These are phyloP conservation scores for Dreissena polymorpha DNA, from an alignment of 1,140 invertebrate species.

Conservation along the genomic window DNA sequence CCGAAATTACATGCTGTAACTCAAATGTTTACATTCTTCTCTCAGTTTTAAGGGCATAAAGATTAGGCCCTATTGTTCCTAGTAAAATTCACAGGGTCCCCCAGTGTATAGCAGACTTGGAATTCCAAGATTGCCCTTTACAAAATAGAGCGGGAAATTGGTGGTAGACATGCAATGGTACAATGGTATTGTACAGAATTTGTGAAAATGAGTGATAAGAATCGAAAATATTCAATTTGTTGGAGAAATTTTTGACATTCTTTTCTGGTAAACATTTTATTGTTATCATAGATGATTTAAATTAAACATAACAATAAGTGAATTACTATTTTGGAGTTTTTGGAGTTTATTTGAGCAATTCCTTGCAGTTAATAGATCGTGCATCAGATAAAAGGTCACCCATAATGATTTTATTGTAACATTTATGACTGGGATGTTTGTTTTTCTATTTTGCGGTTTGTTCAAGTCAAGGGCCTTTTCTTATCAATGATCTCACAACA, in stretches of 20 bases:
- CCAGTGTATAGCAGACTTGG: constrained; percentile 30
- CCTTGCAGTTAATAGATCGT: not conserved
- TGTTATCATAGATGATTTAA: constrained; percentile 35
- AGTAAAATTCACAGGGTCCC: constrained; percentile 43
- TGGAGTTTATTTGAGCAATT: no score
- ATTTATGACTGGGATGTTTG: not conserved
- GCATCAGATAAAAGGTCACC: not conserved
- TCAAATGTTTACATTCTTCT: constrained; percentile 34
- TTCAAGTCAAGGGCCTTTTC: no score
- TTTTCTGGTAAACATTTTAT: constrained; percentile 35
- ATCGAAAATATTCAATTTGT: constrained; percentile 45
- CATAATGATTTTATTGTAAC: not conserved
- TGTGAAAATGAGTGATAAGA: constrained; percentile 49
- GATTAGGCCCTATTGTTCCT: constrained; percentile 43
- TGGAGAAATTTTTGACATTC: constrained; percentile 36
- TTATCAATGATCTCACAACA: no score
- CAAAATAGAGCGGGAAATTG: constrained; percentile 28
- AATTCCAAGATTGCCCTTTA: constrained; percentile 27
- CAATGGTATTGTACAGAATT: constrained; percentile 50
- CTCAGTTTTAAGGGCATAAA: constrained; percentile 27
- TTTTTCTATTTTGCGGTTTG: no score
- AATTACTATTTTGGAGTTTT: constrained; percentile 12
- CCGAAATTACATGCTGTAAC: constrained; percentile 44
- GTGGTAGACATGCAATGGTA: constrained; percentile 36
- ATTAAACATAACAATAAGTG: constrained; percentile 33